Percentiles rank a stretch among this genome's conserved stretches.
phyloP scores from a whole-genome alignment of 2,797 vertebrate species.

The Argyrosomus regius region DNA sequence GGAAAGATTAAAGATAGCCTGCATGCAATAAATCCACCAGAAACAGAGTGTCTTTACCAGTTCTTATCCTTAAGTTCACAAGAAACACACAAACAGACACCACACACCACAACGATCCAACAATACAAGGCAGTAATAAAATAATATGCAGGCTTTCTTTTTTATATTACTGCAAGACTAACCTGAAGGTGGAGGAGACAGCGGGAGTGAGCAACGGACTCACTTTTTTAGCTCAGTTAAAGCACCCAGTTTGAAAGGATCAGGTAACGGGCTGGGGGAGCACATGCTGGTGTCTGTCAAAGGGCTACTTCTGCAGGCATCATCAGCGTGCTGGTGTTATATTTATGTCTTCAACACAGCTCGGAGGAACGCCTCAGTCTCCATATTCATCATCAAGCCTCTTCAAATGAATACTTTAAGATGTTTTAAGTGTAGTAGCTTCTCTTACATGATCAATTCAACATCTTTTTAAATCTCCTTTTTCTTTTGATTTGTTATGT shows the following conservation, averaged over 20 bases:
- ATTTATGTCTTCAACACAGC: conserved; percentile 84
- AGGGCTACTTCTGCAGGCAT: conserved; percentile 89
- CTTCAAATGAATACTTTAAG: conserved; percentile 30
- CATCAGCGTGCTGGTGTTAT: conserved; percentile 86
- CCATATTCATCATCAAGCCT: conserved; percentile 55
- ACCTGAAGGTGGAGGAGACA: conserved; percentile 85
- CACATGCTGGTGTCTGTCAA: conserved; percentile 99
- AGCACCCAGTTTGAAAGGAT: conserved; percentile 89
- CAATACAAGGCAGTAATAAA: conserved; percentile 32
- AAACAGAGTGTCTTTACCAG: conserved; percentile 38
- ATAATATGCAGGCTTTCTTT: conserved; percentile 48
- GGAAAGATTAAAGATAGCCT: conserved; percentile 67
- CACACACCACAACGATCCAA: conserved; percentile 22
- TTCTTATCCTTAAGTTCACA: conserved; percentile 51
- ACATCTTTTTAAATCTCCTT: neutral
- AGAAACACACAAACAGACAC: conserved; percentile 33
- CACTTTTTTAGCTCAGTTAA: conserved; percentile 88
- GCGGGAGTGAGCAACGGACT: conserved; percentile 82
- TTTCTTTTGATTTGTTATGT: conserved; percentile 3
- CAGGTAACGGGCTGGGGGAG: conserved; percentile 85
- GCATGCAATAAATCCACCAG: conserved; percentile 57
- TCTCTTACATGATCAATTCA: neutral
- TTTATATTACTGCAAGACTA: conserved; percentile 77
- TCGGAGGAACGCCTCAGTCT: conserved; percentile 62
- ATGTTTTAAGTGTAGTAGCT: conserved; percentile 1